A percentile compares a stretch with the other conserved stretches of the same genome.
These are phyloP conservation scores for Trichechus manatus DNA, from an alignment of 2,113 vertebrate species.

Conservation along the genomic window DNA sequence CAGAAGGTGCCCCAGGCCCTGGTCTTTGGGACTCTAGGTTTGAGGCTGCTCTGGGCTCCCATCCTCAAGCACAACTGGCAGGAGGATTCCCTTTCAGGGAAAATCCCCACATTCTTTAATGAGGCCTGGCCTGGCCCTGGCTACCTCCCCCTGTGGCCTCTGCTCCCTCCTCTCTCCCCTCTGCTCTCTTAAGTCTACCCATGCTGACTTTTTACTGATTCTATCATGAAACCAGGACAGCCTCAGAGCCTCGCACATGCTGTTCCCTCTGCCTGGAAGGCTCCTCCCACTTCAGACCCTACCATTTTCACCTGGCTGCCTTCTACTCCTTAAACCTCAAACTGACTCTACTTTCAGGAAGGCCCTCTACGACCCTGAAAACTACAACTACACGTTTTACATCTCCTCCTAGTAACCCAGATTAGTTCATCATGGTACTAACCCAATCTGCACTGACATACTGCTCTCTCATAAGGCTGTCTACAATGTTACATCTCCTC, in stretches of 20 bases:
- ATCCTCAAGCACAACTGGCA: neutral
- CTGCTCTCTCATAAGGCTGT: neutral
- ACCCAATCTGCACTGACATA: fast-evolving
- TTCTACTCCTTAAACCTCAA: neutral
- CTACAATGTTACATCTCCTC: neutral
- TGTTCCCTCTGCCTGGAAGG: neutral
- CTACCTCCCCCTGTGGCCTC: neutral
- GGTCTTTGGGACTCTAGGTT: neutral
- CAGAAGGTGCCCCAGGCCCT: neutral
- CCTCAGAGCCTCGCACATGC: neutral
- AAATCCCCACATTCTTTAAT: neutral
- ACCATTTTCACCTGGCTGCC: neutral
- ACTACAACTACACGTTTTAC: neutral
- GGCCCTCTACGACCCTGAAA: neutral
- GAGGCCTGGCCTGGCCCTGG: neutral
- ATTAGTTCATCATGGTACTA: neutral
- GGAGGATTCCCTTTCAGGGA: neutral
- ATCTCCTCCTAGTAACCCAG: neutral
- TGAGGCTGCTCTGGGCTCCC: neutral
- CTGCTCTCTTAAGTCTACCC: neutral
- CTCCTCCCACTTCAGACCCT: neutral
- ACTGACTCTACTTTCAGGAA: neutral
- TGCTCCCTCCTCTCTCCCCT: neutral
- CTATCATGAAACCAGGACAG: neutral
- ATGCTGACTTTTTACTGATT: neutral